Base-by-base conservation (phyloP, 2,888 invertebrate species). In the Amblyjoppa proteus region DNA sequence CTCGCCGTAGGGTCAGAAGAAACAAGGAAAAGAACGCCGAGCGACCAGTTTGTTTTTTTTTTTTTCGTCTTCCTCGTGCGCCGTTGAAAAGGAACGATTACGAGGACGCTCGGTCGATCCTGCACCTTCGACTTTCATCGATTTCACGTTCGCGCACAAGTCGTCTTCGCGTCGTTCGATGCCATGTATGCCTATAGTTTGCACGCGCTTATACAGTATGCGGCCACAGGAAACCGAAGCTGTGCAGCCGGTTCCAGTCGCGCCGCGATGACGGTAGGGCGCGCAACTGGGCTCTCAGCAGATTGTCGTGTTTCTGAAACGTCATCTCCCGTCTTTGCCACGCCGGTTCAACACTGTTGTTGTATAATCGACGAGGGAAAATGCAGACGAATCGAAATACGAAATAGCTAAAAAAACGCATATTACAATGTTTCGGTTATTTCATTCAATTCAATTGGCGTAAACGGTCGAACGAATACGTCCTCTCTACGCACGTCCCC, bases 81-180 rank as follows among this genome's bases (percentile, higher is more conserved):
- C 31, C 41, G 64, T 70, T 34, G 38, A 78, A 70, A 82, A 74
- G 75, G 58, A 68, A 73, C 58, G 75, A 77, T 83, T 68, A 73
- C 81, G 77, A 78, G 64, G 75, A 53, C 74, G 71, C 25, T 74
- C 70, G 64, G 41, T 49, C 13, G 51, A 68, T 69, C 49, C 61
- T 64, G 53, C 51, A 69, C 61, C 69, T 78, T 16, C 53, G 75
- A 78, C 74, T 85, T 82, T 82, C 81, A 85, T 78, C 78, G 82
- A 80, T 82, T 82, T 82, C 70, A 75, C 78, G 85, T 74, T 64
- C 81, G 75, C 49, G 81, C 76, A 49, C 45, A 51, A 61, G 45
- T 64, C 13, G 58, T 70, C 9, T 25, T 13, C 45, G 20, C 51
- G 20, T 20, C 34, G 61, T 61, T 25, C 13, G 20, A 73, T 41